These are phyloP conservation scores for Oceanodroma leucorhoa DNA, from an alignment of 2,797 vertebrate genomes.

Conservation along the genomic window DNA sequence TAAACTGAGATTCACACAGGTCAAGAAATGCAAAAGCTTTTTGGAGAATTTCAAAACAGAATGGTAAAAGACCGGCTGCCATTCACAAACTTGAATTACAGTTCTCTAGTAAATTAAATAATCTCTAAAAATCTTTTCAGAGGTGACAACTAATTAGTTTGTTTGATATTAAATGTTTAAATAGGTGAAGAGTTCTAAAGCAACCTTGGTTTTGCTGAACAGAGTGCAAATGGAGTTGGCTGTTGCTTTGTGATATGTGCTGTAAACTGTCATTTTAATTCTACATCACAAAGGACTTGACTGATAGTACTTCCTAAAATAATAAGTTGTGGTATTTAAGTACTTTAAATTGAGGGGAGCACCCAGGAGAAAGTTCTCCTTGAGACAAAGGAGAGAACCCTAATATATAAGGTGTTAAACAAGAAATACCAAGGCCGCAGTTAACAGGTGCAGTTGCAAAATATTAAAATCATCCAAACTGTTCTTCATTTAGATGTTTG, in stretches of 20 bases:
- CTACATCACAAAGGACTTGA: background rate
- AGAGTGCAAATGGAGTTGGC: background rate
- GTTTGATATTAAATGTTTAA: background rate
- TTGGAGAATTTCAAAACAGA: background rate
- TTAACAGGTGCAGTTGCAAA: background rate
- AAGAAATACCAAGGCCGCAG: background rate
- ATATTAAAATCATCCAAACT: background rate
- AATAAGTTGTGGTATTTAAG: background rate
- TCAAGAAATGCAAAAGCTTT: background rate
- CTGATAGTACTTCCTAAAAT: background rate
- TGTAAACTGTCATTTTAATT: background rate
- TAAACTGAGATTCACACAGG: background rate
- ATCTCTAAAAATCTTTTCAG: background rate
- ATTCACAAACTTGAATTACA: background rate
- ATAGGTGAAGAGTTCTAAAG: background rate
- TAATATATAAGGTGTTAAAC: background rate
- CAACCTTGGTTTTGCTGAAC: background rate
- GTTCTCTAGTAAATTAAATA: slow-evolving; percentile 19
- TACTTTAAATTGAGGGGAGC: background rate
- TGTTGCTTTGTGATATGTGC: background rate
- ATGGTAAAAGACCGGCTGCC: background rate
- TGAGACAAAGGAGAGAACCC: background rate
- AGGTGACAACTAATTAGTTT: background rate
- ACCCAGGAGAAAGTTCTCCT: background rate
- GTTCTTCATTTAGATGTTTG: background rate